Base-by-base conservation (phyloP, 2,888 invertebrate species). In the Cantharis flavilabris region DNA sequence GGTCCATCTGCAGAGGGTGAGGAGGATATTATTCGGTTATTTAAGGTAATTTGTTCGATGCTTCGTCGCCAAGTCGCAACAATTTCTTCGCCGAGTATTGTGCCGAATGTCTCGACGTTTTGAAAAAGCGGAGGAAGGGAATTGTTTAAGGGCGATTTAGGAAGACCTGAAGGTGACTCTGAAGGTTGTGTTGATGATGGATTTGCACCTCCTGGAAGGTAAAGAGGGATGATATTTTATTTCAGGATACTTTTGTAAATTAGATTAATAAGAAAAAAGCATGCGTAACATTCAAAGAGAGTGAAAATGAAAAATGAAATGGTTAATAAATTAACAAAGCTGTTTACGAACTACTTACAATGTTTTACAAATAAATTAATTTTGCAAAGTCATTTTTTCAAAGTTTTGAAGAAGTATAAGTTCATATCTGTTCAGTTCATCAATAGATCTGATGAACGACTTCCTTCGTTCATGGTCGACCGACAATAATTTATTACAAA, bases 11-110 rank as follows among this genome's bases (percentile, higher is more conserved):
- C 75, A 69, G 82, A 81, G 75, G 83, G 83, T 72, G 83, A 83
- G 76, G 84, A 83, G 65, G 83, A 81, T 77, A 83, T 83, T 83
- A 83, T 83, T 81, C 83, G 86, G 81, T 84, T 87, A 81, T 81
- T 83, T 79, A 87, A 84, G 86, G 86, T 85, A 82, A 88, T 86
- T 83, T 90, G 87, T 87, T 94, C 93, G 86, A 94, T 90, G 84
- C 92, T 92, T 84, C 93, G 92, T 86, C 94, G 92, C 93, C 94
- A 94, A 88, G 93, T 93, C 84, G 92, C 93, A 88, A 95, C 95
- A 88, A 96, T 93, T 88, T 95, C 95, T 88, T 95, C 94, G 88
- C 96, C 96, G 87, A 95, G 90, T 86, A 93, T 90, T 82, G 93
- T 92, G 89, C 94, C 94, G 90, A 94, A 93, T 84, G 91, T 90